These are phyloP conservation scores for Drosophila azteca DNA, from an alignment of 1,140 invertebrate species.

Conservation along the genomic window DNA sequence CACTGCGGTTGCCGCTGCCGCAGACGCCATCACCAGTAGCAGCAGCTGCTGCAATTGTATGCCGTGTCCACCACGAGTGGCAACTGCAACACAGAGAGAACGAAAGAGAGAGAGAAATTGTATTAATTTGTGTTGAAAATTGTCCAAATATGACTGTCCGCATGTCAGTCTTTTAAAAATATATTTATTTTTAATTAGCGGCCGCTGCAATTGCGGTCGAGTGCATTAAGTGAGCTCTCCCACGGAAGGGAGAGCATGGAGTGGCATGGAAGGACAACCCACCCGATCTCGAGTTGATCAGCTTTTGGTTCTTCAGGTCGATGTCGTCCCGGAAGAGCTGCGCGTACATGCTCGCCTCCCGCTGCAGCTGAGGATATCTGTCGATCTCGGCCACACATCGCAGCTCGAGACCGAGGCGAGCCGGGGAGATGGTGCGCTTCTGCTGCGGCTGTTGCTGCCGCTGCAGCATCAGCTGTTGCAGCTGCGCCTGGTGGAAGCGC, in stretches of 20 bases:
- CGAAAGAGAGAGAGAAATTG: conserved; percentile 9
- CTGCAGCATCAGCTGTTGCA: conserved; percentile 41
- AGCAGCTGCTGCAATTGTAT: conserved; percentile 44
- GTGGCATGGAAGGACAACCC: conserved; percentile 6
- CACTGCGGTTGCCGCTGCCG: conserved; percentile 60
- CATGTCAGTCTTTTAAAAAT: conserved; percentile 46
- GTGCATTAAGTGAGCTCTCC: conserved; percentile 48
- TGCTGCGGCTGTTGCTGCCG: conserved; percentile 32
- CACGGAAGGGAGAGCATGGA: neutral
- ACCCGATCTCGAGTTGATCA: conserved; percentile 71
- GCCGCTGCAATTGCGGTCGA: conserved; percentile 62
- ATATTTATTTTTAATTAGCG: conserved; percentile 79
- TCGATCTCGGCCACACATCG: conserved; percentile 75
- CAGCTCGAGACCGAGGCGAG: conserved; percentile 50
- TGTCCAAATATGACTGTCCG: conserved; percentile 62
- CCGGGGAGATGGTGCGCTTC: conserved; percentile 38
- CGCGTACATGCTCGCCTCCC: conserved; percentile 57
- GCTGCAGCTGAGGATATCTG: conserved; percentile 58
- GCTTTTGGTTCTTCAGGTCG: conserved; percentile 74
- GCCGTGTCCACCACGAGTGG: conserved; percentile 19
- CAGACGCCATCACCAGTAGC: conserved; percentile 33
- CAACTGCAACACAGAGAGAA: conserved; percentile 24
- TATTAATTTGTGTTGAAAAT: conserved; percentile 74
- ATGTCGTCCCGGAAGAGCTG: conserved; percentile 61
- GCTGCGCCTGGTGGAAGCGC: conserved; percentile 56